Evolutionary conservation across 2,888 invertebrate genomes (phyloP).

Genomic region (Cantharis lateralis): DNA sequence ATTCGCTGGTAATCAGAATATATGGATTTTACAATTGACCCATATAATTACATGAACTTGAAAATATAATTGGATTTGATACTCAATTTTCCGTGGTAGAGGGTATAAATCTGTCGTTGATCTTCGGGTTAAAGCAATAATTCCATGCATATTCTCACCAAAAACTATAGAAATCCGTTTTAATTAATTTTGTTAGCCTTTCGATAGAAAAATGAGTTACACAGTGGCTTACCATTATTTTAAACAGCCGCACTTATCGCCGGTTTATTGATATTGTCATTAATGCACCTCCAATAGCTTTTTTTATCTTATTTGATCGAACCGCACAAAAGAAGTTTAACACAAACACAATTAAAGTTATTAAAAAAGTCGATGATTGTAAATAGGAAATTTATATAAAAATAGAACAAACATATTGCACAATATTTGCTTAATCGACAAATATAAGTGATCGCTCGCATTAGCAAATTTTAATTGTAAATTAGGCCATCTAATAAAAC

Average conservation of each 20-base stretch:
- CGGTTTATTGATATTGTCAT: no score
- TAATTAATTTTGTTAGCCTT: no score
- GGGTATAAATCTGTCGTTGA: no score
- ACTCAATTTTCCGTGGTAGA: no score
- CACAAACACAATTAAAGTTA: background rate
- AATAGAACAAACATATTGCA: background rate
- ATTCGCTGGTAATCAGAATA: background rate
- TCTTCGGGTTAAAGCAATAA: no score
- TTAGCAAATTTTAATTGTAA: background rate
- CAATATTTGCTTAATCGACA: conserved; percentile 6
- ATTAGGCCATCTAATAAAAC: background rate
- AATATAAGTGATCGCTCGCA: background rate
- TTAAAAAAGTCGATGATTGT: background rate
- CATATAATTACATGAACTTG: background rate
- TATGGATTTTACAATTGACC: background rate
- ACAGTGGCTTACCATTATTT: background rate
- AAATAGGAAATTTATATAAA: background rate
- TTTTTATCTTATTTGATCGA: background rate
- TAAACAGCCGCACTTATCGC: background rate
- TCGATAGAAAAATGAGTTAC: no score
- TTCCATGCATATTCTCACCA: no score
- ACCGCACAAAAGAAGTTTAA: background rate
- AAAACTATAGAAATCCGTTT: no score
- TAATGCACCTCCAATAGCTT: no score
- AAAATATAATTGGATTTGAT: background rate